Evolutionary conservation across 64 coral and sea anemone species (phyloP).

Genomic region (Actinia tenebrosa): DNA sequence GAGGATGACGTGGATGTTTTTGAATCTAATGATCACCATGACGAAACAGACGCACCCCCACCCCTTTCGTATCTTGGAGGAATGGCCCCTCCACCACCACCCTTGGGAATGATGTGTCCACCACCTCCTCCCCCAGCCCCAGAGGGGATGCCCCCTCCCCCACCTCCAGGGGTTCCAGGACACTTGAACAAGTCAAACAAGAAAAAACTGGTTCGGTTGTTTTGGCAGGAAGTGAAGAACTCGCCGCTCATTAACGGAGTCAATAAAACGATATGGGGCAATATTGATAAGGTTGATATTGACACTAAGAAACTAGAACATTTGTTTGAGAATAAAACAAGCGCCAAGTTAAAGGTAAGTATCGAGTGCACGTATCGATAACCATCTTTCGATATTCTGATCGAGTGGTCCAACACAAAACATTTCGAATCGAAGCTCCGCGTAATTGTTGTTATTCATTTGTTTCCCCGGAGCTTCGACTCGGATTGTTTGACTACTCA

Average conservation of each 20-base stretch:
- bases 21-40: constrained; percentile 26
- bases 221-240: constrained; percentile 99
- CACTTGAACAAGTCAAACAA: constrained; percentile 45
- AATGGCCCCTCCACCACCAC: constrained; percentile 53
- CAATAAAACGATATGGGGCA: constrained; percentile 98
- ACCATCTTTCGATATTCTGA: too few species aligned
- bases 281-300: constrained; percentile 91
- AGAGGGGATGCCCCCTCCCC: constrained; percentile 50
- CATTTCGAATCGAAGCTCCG: too few species aligned
- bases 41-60: constrained; percentile 67
- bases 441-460: too few species aligned
- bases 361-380: neutral
- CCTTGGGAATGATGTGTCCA: constrained; percentile 36
- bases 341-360: constrained; percentile 81
- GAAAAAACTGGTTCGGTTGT: constrained; percentile 95
- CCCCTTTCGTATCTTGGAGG: constrained; percentile 53
- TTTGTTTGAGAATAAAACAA: constrained; percentile 97
- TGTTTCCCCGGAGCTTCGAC: too few species aligned
- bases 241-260: constrained; percentile 98
- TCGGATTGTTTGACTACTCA: too few species aligned
- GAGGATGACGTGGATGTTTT: constrained; percentile 86
- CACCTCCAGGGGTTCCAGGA: constrained; percentile 41
- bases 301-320: constrained; percentile 98
- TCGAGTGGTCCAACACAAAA: too few species aligned
- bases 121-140: constrained; percentile 72